Percentiles rank a stretch among this genome's conserved stretches.
phyloP scores from a whole-genome alignment of 2,888 invertebrate genomes.

The Ophioninae sp. region DNA sequence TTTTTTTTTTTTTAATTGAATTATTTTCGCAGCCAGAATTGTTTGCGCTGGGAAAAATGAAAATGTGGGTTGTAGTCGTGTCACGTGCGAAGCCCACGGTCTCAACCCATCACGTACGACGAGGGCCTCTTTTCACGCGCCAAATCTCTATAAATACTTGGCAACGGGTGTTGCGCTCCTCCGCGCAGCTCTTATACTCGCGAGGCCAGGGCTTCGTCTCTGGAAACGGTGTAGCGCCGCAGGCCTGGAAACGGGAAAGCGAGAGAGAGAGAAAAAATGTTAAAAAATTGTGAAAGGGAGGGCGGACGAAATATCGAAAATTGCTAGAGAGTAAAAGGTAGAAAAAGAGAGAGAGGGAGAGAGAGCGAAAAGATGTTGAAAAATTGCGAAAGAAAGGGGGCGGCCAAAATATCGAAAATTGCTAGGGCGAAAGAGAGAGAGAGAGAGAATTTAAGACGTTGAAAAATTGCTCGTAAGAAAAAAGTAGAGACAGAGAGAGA shows the following conservation, averaged over 20 bases:
- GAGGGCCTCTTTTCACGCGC: slow-evolving; percentile 32
- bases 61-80: slow-evolving; percentile 11
- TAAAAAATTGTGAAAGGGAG: neutral
- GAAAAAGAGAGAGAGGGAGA: neutral
- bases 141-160: slow-evolving; percentile 58
- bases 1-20: neutral
- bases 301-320: neutral
- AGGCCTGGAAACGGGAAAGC: slow-evolving; percentile 1
- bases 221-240: slow-evolving; percentile 37
- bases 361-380: no score
- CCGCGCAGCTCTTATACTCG: slow-evolving; percentile 22
- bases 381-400: no score
- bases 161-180: slow-evolving; percentile 26
- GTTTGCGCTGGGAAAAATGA: neutral
- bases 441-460: no score
- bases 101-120: slow-evolving; percentile 19
- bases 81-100: slow-evolving; percentile 40
- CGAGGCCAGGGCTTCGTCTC: slow-evolving; percentile 27
- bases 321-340: slow-evolving; percentile 8
- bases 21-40: neutral
- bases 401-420: no score
- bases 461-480: no score
- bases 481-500: no score
- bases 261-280: neutral
- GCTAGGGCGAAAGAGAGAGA: no score